Conservation (phyloP, 1,140 invertebrate genomes). For the Vanessa atalanta region DNA sequence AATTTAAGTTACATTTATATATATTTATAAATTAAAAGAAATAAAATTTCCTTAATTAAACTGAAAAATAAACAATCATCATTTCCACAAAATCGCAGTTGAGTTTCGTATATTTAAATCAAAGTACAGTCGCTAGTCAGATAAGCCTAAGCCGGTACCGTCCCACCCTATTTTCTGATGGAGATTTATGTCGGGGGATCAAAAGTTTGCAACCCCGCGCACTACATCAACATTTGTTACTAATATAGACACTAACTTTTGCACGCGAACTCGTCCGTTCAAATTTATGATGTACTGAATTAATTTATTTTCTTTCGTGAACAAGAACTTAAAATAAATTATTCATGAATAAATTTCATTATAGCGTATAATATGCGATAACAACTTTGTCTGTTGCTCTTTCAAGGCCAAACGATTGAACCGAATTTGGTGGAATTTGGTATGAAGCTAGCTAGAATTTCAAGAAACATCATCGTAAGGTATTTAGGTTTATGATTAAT, state of each 20-base stretch:
- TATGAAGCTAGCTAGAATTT: no score
- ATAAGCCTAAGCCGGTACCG: constrained; percentile 79
- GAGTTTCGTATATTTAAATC: constrained; percentile 12
- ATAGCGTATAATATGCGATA: no score
- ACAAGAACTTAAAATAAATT: no score
- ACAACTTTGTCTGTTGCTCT: no score
- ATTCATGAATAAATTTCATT: no score
- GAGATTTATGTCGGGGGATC: constrained; percentile 80
- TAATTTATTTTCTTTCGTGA: background rate
- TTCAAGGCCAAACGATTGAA: no score
- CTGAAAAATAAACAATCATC: background rate
- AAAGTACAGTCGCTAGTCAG: constrained; percentile 38
- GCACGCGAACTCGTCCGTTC: background rate
- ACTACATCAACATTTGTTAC: constrained; percentile 32
- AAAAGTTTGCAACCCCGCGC: constrained; percentile 69
- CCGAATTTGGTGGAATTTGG: no score
- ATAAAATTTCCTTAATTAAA: background rate
- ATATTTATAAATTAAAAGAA: no score
- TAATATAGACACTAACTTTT: constrained; percentile 30
- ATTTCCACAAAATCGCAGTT: background rate
- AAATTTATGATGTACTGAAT: constrained; percentile 8
- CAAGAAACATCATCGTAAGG: no score
- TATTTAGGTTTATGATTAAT: no score
- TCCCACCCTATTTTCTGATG: constrained; percentile 78
- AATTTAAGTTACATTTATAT: no score